Percentiles rank a stretch among this genome's conserved stretches.
Conservation (phyloP, 2,113 vertebrate genomes). For the Sinosuthora webbiana region DNA sequence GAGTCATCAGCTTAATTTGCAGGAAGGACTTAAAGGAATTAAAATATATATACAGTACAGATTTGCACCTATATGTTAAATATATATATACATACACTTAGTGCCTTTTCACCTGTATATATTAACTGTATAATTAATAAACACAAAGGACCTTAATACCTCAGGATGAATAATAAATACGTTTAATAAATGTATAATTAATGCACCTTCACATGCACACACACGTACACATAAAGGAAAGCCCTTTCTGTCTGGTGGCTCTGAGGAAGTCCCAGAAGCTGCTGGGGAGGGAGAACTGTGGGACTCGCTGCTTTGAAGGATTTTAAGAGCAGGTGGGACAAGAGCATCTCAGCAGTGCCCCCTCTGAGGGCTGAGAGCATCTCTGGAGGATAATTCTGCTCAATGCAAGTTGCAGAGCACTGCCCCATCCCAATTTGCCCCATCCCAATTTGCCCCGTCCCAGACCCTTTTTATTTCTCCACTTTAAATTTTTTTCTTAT, state of each 20-base stretch:
- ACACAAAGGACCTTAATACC: neutral
- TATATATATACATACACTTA: neutral
- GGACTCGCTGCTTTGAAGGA: neutral
- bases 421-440: neutral
- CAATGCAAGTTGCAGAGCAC: neutral
- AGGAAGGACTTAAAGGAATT: slow-evolving; percentile 4
- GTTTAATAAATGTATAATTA: slow-evolving; percentile 30
- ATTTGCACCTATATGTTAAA: neutral
- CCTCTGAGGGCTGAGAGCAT: neutral
- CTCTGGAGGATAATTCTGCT: neutral
- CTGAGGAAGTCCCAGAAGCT: neutral
- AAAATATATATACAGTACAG: neutral
- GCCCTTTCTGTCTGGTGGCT: neutral
- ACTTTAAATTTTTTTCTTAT: neutral
- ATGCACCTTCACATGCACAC: neutral
- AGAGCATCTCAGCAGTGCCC: neutral
- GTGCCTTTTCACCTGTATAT: neutral
- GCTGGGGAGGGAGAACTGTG: neutral
- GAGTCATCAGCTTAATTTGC: slow-evolving; percentile 17
- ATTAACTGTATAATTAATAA: slow-evolving; percentile 19
- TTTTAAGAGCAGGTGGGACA: neutral
- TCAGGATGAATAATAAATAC: slow-evolving; percentile 11
- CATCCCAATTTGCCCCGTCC: neutral
- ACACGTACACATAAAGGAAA: neutral
- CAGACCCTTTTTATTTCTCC: neutral